Conservation (phyloP, 2,888 invertebrate species). For the Caenorhabditis angaria region DNA sequence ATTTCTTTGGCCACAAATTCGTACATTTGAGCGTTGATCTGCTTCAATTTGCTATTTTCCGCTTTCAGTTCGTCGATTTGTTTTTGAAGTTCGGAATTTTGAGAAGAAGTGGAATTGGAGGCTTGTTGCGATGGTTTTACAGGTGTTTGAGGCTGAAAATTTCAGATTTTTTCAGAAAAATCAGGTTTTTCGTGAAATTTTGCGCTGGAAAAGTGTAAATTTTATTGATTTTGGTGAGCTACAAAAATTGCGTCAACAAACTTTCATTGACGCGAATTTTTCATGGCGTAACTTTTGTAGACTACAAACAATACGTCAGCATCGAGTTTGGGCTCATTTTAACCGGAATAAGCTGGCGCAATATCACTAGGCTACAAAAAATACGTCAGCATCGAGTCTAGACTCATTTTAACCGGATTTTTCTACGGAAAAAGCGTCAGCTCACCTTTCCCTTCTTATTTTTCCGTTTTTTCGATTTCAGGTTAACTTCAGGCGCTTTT, state of each 20-base stretch:
- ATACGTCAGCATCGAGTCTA: too few relatives aligned
- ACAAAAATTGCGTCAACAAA: too few relatives aligned
- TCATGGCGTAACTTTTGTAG: too few relatives aligned
- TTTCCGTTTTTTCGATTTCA: conserved; percentile 11
- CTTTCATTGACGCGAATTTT: too few relatives aligned
- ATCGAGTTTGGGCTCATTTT: too few relatives aligned
- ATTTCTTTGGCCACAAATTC: conserved; percentile 52
- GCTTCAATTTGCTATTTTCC: conserved; percentile 42
- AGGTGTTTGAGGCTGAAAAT: neutral
- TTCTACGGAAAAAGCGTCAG: neutral
- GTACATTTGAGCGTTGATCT: conserved; percentile 52
- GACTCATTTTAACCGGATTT: too few relatives aligned
- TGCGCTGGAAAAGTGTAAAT: neutral
- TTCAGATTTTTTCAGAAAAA: neutral
- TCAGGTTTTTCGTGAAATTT: neutral
- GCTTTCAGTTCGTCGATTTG: conserved; percentile 26
- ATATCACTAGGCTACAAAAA: too few relatives aligned
- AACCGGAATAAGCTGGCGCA: too few relatives aligned
- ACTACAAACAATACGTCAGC: too few relatives aligned
- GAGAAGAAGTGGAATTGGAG: neutral
- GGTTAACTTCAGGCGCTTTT: conserved; percentile 26
- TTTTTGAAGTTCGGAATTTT: neutral
- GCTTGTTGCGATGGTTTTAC: neutral
- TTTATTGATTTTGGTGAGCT: too few relatives aligned
- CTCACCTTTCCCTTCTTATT: conserved; percentile 20